Percentiles rank a stretch among this genome's conserved stretches.
These are phyloP conservation scores for Nemotelus nigrinus DNA, from an alignment of 2,888 invertebrate genomes.

Conservation along the genomic window DNA sequence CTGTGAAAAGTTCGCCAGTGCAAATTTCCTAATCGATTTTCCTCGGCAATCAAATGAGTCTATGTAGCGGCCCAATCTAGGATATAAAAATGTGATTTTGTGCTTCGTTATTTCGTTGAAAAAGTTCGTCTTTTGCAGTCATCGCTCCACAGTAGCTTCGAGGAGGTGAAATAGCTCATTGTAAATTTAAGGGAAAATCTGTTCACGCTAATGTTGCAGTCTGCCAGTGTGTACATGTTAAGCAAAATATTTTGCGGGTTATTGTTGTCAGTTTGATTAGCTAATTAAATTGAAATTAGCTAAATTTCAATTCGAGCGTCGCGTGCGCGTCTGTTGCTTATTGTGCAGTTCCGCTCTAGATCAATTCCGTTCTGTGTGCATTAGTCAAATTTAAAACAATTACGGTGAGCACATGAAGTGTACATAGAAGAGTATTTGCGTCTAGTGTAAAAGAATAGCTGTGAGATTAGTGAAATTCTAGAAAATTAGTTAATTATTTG, in stretches of 20 bases:
- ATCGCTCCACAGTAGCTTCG: neutral
- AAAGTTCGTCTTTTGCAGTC: no score
- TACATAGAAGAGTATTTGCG: no score
- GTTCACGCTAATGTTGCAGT: neutral
- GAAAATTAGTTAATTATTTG: no score
- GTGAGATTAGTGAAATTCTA: no score
- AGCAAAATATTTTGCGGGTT: neutral
- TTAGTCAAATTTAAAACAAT: slow-evolving; percentile 3
- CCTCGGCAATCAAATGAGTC: slow-evolving; percentile 19
- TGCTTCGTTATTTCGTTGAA: no score
- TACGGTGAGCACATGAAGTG: no score
- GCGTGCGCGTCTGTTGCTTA: slow-evolving; percentile 1
- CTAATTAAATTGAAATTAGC: slow-evolving; percentile 8
- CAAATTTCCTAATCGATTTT: slow-evolving; percentile 27
- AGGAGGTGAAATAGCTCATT: neutral
- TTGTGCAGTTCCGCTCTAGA: neutral
- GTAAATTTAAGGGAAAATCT: slow-evolving; percentile 15
- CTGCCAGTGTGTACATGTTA: neutral
- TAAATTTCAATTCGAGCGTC: slow-evolving; percentile 5
- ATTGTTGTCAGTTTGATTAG: slow-evolving; percentile 8
- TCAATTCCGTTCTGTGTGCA: slow-evolving; percentile 3
- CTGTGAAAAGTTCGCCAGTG: slow-evolving; percentile 3
- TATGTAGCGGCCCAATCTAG: neutral
- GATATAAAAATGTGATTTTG: no score
- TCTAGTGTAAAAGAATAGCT: no score